phyloP scores from a whole-genome alignment of 2,797 vertebrate species.

The Enteromius paludinosus region DNA sequence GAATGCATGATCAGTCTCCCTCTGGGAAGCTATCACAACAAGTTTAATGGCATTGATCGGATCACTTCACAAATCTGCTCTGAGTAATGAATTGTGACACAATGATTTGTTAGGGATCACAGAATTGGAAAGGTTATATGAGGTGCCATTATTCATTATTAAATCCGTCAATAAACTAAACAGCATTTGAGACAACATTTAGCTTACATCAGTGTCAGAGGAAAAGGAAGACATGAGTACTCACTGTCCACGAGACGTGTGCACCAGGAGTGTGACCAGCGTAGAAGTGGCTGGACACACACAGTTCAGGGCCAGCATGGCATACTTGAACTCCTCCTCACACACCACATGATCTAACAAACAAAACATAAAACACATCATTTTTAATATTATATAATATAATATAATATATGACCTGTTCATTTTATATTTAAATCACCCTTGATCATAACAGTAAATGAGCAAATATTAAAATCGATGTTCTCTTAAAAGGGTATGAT shows the following conservation, averaged over 20 bases:
- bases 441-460: not conserved
- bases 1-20: not conserved
- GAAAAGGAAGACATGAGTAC: constrained; percentile 67
- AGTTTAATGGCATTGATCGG: constrained; percentile 9
- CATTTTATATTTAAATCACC: not conserved
- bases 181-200: constrained; percentile 31
- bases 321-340: constrained; percentile 99
- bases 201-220: not conserved
- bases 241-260: constrained; percentile 99
- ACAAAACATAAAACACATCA: constrained; percentile 24
- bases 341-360: constrained; percentile 94
- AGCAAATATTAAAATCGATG: not conserved
- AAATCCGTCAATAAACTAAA: constrained; percentile 53
- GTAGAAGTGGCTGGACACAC: constrained; percentile 98
- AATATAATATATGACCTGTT: not conserved
- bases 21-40: not conserved
- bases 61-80: constrained; percentile 4
- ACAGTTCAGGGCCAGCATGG: constrained; percentile 97
- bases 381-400: constrained; percentile 1
- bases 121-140: not conserved
- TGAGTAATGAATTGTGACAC: constrained; percentile 5
- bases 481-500: not conserved
- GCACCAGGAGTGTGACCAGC: constrained; percentile 94
- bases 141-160: constrained; percentile 27
- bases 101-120: constrained; percentile 18